Base-by-base conservation (phyloP, 1,140 invertebrate species). In the Branchinecta lindahli region DNA sequence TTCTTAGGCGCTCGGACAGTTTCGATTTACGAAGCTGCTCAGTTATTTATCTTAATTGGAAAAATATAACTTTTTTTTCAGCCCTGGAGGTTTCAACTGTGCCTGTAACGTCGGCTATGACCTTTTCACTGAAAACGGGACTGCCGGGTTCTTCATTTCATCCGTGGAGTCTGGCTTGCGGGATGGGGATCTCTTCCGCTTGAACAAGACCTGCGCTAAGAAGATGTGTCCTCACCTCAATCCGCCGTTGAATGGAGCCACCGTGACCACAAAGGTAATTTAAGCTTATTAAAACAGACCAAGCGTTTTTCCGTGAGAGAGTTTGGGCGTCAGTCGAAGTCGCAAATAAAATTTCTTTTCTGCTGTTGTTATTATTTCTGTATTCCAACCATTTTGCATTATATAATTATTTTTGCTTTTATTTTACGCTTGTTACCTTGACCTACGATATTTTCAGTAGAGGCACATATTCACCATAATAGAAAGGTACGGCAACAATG, bases 151-250 rank as follows among this genome's bases (percentile, higher is more conserved):
- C 74, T 75, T 80, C 44, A 85, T 98, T 73, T 88, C 90, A 75
- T 81, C 81, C 72, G 86, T 85, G 10, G 96, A 98, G 83, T 87
- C 85, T 71, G 96, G 96, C 8, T 80, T 87, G 73, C 81, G 89
- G 73, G 89, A 94, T 76, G 90, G 91, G 6, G 94, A 98, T 79
- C 83, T 86, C 3, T 92, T 90, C 78, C 88, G 94, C 77, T 84
- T 90, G 72, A 97, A 97, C 77, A 96, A 97, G 81, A 95, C 93
- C 18, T 96, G 93, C 79, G 93, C 97, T 46, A 89, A 90, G 0
- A 83, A 94, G 4, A 92, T 93, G 88, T 98, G 94, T 76, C 88
- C 92, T 9, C 76, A 80, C 5, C 76, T 97, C 20, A 77, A 80
- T n/a, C 80, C 87, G 0, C 94, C 93, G 0, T 89, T 92, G 77